Evolutionary conservation across 1,140 invertebrate species (phyloP), one percentile per base, ranked within the genome.

Genomic region (Dinothrombium tinctorium): DNA sequence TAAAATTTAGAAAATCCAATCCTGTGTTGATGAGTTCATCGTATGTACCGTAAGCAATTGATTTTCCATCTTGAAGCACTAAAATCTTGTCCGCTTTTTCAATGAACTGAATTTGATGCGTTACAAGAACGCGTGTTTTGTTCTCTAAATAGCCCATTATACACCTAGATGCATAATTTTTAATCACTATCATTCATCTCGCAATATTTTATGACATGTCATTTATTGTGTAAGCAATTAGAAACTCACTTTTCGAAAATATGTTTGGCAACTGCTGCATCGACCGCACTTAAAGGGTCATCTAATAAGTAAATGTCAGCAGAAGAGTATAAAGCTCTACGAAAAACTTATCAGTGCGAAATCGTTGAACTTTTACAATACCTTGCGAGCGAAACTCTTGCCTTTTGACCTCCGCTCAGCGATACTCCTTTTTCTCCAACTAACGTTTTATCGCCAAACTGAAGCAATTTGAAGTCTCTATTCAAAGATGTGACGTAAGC

Each of bases 61-160:
- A 49, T 14, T 23, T 39, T 7, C 59, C 58, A 37, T 58, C 46
- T 23, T 51, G 52, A 39, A 60, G 36, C 8, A 62, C 58, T 47
- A 61, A 39, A 19, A 60, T 60, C 2, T 50, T 29, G 47, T 60
- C 60, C 5, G 50, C 48, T 37, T 59, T 32, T 17, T 59, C 54
- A 9, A 60, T 42, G 24, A 51, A 59, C 8, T 49, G 46, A 5
- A 61, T 47, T 12, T 50, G 50, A 44, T 60, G 54, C 11, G 58
- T 60, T 2, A 61, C 56, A 15, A 60, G 39, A n/a, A 60, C 39
- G 20, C 60, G 37, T 11, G 59, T 60, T 50, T 50, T 52, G 17
- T 45, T 40, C 26, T 38, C 51, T 7, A 62, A 43, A 52, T 73
- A 72, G 2, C 69, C 71, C 44, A 59, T 57, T 19, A 65, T 59